Base-by-base conservation (phyloP, 37 sponge, comb jelly and placozoan species). In the Ephydatia muelleri region DNA sequence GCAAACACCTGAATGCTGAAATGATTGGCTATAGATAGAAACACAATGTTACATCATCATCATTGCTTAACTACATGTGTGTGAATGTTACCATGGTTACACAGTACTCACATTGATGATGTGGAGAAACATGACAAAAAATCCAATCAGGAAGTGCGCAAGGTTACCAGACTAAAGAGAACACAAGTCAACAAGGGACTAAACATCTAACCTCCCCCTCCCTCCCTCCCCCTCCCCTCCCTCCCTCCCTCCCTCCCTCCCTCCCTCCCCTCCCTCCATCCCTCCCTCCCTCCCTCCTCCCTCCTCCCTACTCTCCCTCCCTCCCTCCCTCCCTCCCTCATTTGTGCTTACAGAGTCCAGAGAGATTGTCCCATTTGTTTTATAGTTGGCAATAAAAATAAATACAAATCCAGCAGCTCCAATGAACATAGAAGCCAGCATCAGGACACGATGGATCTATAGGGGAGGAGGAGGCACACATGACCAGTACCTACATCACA, bases 361-460 rank as follows among this genome's bases (percentile, higher is more conserved):
- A 75, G 87, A 16, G 57, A 71, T 71, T 47, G 21, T 6, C 22
- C 75, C 30, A 66, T 74, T 64, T 3, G 64, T 23, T 75, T 9
- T 3, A 36, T 73, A 23, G 70, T 81, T 73, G n/a, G 85, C 85
- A 5, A 93, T 57, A 48, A 93, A 93, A n/a, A 89, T 79, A 6
- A 89, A 40, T 2, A 87, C 28, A 73, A 93, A 93, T 21, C 84
- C 93, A 79, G 79, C 27, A 0, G 71, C 74, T 49, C 70, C 84
- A 27, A 86, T 35, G 66, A 86, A 72, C 12, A 93, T 76, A 12
- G 90, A 75, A 9, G 70, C 47, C 27, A 93, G 13, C 77, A 86
- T 80, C 43, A 93, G 40, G 3, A 87, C 87, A 23, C 93, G 76
- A 35, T 93, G 93, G 0, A 92, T 47, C 86, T 90, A 49, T 12